Conservation (phyloP, 1,140 invertebrate genomes). For the Tigriopus japonicus region DNA sequence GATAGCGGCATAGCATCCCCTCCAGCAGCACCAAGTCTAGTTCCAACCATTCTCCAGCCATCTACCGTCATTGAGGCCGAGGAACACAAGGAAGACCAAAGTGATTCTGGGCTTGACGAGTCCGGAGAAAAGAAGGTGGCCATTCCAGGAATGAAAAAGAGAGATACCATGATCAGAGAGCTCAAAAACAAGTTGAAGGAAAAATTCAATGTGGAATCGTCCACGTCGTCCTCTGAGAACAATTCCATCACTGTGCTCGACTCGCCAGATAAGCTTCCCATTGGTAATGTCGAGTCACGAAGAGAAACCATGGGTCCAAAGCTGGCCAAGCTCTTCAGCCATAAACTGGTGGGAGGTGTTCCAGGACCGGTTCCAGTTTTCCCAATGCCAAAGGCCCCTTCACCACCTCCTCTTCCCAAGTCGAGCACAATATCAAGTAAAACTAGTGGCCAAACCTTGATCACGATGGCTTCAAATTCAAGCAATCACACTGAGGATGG, state of each 20-base stretch:
- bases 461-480: too few species aligned
- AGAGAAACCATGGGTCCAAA: constrained; percentile 1
- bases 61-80: background rate
- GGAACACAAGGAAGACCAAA: background rate
- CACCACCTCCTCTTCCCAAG: background rate
- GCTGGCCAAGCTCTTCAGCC: background rate
- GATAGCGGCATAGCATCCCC: background rate
- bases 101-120: background rate
- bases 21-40: background rate
- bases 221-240: background rate
- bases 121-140: background rate
- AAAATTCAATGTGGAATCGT: constrained; percentile 5
- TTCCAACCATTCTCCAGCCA: background rate
- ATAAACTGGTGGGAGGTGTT: background rate
- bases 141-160: constrained; percentile 6
- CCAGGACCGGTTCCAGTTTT: too few species aligned
- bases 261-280: background rate
- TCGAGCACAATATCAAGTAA: background rate
- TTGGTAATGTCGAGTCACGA: background rate
- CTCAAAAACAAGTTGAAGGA: constrained; percentile 19
- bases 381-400: too few species aligned
- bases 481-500: too few species aligned
- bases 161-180: constrained; percentile 22
- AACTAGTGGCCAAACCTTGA: too few species aligned
- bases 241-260: background rate